phyloP scores from a whole-genome alignment of 2,888 invertebrate genomes.

The Agriotes lineatus region DNA sequence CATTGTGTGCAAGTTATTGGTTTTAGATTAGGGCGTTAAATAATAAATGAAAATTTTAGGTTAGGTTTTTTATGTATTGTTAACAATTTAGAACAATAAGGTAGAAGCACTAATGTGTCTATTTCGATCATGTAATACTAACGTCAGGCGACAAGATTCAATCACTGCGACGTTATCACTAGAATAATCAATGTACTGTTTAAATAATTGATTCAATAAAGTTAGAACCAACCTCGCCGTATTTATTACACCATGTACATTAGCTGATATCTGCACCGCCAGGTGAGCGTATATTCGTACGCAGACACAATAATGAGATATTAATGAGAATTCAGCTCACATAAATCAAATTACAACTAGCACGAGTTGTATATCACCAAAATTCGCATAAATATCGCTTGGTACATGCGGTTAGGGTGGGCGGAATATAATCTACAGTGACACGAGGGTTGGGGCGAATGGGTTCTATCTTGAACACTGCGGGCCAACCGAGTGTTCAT shows the following conservation, averaged over 20 bases:
- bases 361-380: constrained; percentile 53
- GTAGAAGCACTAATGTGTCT: no score
- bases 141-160: neutral
- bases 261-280: constrained; percentile 27
- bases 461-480: constrained; percentile 51
- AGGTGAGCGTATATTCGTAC: constrained; percentile 31
- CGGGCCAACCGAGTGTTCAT: constrained; percentile 51
- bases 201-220: constrained; percentile 32
- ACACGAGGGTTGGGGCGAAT: constrained; percentile 42
- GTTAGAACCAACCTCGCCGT: constrained; percentile 5
- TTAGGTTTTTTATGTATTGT: neutral
- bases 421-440: constrained; percentile 45
- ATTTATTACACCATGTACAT: constrained; percentile 33
- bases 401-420: constrained; percentile 42
- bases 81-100: no score
- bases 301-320: constrained; percentile 55
- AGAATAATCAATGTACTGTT: constrained; percentile 46
- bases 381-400: constrained; percentile 56
- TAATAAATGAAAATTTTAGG: no score
- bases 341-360: constrained; percentile 59
- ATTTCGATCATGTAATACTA: neutral
- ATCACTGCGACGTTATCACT: constrained; percentile 22
- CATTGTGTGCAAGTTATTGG: neutral
- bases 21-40: no score
- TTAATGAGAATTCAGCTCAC: constrained; percentile 57